phyloP scores from a whole-genome alignment of 2,888 invertebrate genomes.

The Tiliacea aurago region DNA sequence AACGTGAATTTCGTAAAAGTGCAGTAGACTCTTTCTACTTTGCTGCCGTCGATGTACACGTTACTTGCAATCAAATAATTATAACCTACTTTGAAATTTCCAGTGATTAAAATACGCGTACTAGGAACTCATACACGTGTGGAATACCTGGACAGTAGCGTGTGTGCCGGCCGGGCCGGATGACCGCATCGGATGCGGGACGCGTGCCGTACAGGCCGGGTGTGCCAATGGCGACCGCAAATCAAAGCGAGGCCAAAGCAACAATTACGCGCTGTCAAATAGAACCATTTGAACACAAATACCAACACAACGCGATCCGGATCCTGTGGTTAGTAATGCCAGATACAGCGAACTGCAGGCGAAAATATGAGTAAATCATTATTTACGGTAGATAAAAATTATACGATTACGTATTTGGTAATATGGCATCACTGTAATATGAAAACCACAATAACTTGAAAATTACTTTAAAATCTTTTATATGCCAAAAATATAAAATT shows the following conservation, averaged over 20 bases:
- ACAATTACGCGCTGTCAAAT: constrained; percentile 46
- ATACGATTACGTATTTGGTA: neutral
- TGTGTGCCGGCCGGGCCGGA: neutral
- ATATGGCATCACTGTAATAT: neutral
- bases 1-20: too few relatives aligned
- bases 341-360: neutral
- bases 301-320: constrained; percentile 34
- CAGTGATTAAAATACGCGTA: neutral
- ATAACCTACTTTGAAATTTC: neutral
- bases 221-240: constrained; percentile 56
- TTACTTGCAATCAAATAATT: neutral
- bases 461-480: too few relatives aligned
- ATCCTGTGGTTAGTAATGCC: constrained; percentile 19
- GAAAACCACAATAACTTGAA: neutral
- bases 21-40: too few relatives aligned
- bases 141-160: neutral
- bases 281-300: constrained; percentile 42
- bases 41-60: too few relatives aligned
- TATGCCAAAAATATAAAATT: too few relatives aligned
- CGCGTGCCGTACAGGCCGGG: neutral
- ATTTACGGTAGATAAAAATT: neutral
- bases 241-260: constrained; percentile 51
- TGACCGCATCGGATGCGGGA: neutral
- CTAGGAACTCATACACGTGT: neutral
- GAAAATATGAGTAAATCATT: neutral